Evolutionary conservation across 2,888 invertebrate genomes (phyloP), one percentile per base, ranked within the genome.

Genomic region (Lamellibrachia satsuma): DNA sequence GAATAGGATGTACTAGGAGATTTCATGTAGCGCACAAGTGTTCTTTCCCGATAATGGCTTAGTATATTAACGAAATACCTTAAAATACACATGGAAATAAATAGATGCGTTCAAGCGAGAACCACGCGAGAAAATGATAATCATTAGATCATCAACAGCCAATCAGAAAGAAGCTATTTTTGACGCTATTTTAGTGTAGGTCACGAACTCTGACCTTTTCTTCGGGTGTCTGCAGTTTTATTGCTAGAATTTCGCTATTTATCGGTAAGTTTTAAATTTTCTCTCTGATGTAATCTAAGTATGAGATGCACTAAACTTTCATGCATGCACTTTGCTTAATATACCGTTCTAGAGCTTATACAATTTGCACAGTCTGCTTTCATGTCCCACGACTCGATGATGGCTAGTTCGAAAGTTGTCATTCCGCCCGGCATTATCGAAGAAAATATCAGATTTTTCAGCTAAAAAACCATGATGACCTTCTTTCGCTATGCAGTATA

Each of bases 111-210:
- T 75, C 75, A 75, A 75, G n/a, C 75, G 75, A 75, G 75, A 75
- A 75, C 22, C 75, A 75, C 75, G 75, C 75, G 75, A 75, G 75
- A 75, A 75, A 75, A 75, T 75, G 15, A 75, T 75, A 75, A 75
- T 75, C 75, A 75, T 75, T 75, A 75, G 75, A 75, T 75, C 75
- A 75, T 75, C 75, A 75, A 75, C 75, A 75, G 75, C 75, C 75
- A 75, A 75, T 75, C 75, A 75, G 75, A 22, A 75, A 75, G 75
- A 75, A 11, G 75, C 75, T 75, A 75, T 3, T 75, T 75, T 75
- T 75, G 75, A 75, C 75, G 75, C 75, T 75, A 75, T 75, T 75
- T 75, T 75, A 75, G 75, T 75, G 75, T 75, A 75, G 75, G 75
- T 75, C 75, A 75, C 75, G 75, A 75, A 75, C 75, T 75, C 75